A percentile compares a stretch with the other conserved stretches of the same genome.
Evolutionary conservation across 1,140 invertebrate genomes (phyloP).

Genomic region (Cryptotermes secundus): DNA sequence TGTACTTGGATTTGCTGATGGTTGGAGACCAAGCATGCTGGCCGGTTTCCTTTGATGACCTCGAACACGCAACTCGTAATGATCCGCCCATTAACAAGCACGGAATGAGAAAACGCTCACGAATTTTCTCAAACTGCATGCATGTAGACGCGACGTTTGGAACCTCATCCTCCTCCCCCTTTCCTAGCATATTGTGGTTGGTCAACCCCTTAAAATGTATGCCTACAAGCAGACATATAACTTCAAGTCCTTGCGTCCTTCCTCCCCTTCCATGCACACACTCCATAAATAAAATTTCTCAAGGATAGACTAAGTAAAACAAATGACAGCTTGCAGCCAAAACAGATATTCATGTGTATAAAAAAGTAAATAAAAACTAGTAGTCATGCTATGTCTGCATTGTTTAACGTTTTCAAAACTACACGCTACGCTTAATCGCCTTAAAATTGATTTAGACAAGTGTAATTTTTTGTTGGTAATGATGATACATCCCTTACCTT

Average conservation of each 20-base stretch:
- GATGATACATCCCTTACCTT: background rate
- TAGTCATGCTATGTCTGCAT: background rate
- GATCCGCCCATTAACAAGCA: constrained; percentile 14
- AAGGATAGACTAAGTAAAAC: constrained; percentile 11
- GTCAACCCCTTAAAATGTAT: constrained; percentile 11
- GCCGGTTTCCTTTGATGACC: constrained; percentile 13
- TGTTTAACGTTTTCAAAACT: background rate
- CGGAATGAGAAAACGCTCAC: constrained; percentile 8
- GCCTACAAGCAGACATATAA: constrained; percentile 11
- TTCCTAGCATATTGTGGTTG: constrained; percentile 1
- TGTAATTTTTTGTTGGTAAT: background rate
- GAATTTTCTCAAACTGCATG: constrained; percentile 19
- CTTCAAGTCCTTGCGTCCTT: background rate
- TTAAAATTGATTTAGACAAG: constrained; percentile 16
- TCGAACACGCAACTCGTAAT: constrained; percentile 15
- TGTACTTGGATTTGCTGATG: background rate
- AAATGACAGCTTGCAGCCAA: background rate
- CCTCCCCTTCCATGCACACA: background rate
- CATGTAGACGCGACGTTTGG: constrained; percentile 16
- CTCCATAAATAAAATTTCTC: background rate
- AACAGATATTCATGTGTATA: background rate
- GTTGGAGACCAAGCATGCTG: background rate
- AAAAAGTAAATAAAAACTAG: constrained; percentile 8
- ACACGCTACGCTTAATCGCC: background rate
- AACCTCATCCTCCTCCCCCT: background rate